Conservation (phyloP, 2,797 vertebrate species). For the Lemur catta region DNA sequence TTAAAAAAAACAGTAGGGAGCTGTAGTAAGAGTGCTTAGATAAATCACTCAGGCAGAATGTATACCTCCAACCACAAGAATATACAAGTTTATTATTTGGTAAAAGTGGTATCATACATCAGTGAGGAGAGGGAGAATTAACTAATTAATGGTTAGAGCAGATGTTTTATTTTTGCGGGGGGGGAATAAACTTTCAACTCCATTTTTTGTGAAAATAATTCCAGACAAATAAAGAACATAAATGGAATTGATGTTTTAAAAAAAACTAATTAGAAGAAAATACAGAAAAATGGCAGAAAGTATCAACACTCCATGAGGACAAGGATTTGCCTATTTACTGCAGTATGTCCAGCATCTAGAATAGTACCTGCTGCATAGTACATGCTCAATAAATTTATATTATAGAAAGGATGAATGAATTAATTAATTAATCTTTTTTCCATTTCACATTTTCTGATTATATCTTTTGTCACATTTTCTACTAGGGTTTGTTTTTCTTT, state of each 20-base stretch:
- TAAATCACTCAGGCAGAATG: too few species aligned
- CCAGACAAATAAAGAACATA: not conserved
- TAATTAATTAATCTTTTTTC: not conserved
- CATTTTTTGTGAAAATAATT: conserved; percentile 1
- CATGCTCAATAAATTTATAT: not conserved
- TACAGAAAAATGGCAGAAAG: not conserved
- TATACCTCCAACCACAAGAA: not conserved
- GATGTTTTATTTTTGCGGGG: not conserved
- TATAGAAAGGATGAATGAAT: not conserved
- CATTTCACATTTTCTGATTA: not conserved
- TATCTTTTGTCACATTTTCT: conserved; percentile 11
- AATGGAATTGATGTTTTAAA: not conserved
- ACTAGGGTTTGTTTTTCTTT: not conserved
- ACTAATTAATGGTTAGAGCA: not conserved
- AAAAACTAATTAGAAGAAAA: not conserved
- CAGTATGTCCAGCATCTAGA: not conserved
- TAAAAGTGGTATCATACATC: not conserved
- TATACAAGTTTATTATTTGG: not conserved
- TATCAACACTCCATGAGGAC: not conserved
- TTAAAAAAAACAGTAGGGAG: not conserved
- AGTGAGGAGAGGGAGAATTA: not conserved
- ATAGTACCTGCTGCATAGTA: not conserved
- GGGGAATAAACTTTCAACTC: not conserved
- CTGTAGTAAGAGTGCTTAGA: not conserved
- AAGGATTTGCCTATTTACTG: not conserved